A percentile compares a stretch with the other conserved stretches of the same genome.
Evolutionary conservation across 1,140 invertebrate genomes (phyloP).

Genomic region (Listronotus oregonensis): DNA sequence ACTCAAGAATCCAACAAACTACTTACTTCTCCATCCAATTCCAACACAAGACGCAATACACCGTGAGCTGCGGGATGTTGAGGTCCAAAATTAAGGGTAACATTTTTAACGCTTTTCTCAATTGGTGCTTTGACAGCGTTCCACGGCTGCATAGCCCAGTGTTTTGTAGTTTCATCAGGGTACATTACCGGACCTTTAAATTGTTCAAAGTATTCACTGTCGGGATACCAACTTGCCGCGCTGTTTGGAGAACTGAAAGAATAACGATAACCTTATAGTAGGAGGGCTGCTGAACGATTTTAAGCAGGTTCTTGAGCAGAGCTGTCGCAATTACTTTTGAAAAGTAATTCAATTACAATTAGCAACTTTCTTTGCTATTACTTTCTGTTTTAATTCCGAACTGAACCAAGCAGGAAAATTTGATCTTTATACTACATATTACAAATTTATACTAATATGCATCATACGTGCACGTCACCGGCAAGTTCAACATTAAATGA

Average conservation of each 20-base stretch:
- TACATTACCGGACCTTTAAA: constrained; percentile 74
- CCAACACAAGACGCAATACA: constrained; percentile 75
- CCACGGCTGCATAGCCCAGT: constrained; percentile 68
- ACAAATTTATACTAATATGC: too few species aligned
- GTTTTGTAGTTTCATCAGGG: constrained; percentile 64
- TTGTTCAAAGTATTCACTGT: constrained; percentile 72
- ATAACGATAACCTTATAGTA: not conserved
- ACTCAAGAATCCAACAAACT: too few species aligned
- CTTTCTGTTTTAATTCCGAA: too few species aligned
- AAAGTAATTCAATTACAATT: too few species aligned
- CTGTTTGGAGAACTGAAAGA: constrained; percentile 16
- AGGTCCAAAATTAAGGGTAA: constrained; percentile 80
- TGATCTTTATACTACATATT: too few species aligned
- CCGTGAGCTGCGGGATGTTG: constrained; percentile 86
- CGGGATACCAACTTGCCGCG: constrained; percentile 72
- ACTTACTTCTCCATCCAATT: constrained; percentile 73
- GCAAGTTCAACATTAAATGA: too few species aligned
- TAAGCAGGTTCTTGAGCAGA: too few species aligned
- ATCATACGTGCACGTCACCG: too few species aligned
- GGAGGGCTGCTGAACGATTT: too few species aligned
- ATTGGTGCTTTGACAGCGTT: constrained; percentile 63
- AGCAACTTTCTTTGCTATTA: too few species aligned
- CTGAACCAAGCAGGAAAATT: too few species aligned
- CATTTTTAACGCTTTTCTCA: constrained; percentile 78
- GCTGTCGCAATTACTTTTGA: too few species aligned